Percentiles rank a stretch among this genome's conserved stretches.
Evolutionary conservation across 2,888 invertebrate species (phyloP).

Genomic region (Agriotes lineatus): DNA sequence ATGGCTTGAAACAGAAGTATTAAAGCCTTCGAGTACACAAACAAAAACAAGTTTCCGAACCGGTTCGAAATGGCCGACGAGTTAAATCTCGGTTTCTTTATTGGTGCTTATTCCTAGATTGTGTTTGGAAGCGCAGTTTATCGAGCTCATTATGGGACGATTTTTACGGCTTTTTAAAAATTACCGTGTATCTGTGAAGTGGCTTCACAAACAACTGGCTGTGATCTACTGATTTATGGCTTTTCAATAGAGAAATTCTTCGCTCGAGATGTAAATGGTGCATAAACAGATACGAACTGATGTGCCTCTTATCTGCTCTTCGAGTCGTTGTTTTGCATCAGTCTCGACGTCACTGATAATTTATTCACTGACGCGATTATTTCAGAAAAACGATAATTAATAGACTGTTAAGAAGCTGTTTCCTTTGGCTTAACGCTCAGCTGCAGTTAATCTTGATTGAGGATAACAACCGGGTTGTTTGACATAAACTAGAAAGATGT

Average conservation of each 20-base stretch:
- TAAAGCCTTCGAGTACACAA: constrained; percentile 36
- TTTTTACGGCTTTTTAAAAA: background rate
- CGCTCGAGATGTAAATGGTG: too few relatives aligned
- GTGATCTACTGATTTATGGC: background rate
- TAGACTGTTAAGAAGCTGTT: too few relatives aligned
- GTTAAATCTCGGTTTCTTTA: constrained; percentile 37
- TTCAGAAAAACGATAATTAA: too few relatives aligned
- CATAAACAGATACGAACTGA: background rate
- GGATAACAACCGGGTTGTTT: too few relatives aligned
- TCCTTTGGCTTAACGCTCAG: too few relatives aligned
- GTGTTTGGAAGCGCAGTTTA: constrained; percentile 23
- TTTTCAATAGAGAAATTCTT: too few relatives aligned
- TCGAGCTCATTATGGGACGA: constrained; percentile 27
- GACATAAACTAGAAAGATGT: too few relatives aligned
- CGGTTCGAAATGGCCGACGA: constrained; percentile 38
- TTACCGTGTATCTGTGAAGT: background rate
- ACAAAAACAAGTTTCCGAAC: constrained; percentile 42
- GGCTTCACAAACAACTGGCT: background rate
- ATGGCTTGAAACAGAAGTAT: constrained; percentile 41
- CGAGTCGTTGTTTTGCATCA: too few relatives aligned
- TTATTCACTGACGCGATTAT: too few relatives aligned
- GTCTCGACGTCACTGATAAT: too few relatives aligned
- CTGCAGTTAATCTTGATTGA: too few relatives aligned
- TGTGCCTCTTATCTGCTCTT: background rate
- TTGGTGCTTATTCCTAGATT: constrained; percentile 24